phyloP scores from a whole-genome alignment of 1,140 invertebrate species.

The Heliconius hermathena region DNA sequence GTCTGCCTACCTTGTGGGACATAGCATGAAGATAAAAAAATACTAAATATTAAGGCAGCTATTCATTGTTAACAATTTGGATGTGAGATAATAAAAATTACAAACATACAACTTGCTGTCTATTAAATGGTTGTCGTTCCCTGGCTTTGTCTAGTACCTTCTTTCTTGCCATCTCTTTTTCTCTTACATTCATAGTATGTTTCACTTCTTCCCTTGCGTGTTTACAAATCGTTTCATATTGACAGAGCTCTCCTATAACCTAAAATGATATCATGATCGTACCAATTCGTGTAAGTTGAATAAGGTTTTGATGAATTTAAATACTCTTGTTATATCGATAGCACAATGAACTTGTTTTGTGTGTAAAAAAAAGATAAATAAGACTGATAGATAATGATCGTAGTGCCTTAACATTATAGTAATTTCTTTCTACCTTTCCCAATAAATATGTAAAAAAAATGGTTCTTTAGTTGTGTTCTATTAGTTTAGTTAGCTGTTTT shows the following conservation, averaged over 20 bases:
- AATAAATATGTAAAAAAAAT: too few relatives aligned
- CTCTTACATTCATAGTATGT: constrained; percentile 85
- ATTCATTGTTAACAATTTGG: not conserved
- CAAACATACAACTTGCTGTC: constrained; percentile 86
- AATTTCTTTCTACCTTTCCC: too few relatives aligned
- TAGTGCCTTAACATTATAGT: too few relatives aligned
- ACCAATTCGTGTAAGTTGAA: constrained; percentile 5
- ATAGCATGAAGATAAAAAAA: too few relatives aligned
- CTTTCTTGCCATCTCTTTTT: constrained; percentile 86
- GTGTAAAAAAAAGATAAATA: too few relatives aligned
- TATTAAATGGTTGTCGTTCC: constrained; percentile 85
- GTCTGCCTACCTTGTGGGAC: too few relatives aligned
- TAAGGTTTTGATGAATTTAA: not conserved
- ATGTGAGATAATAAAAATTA: not conserved
- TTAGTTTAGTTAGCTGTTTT: too few relatives aligned
- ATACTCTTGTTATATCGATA: not conserved
- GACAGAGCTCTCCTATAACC: constrained; percentile 84
- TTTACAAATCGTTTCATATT: constrained; percentile 88
- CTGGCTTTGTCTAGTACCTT: constrained; percentile 84
- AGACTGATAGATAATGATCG: too few relatives aligned
- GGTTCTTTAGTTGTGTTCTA: too few relatives aligned
- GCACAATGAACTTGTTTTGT: too few relatives aligned
- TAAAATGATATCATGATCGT: constrained; percentile 41
- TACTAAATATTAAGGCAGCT: too few relatives aligned
- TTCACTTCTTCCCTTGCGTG: constrained; percentile 88